Conservation (phyloP, 2,888 invertebrate genomes). For the Dinocampus coccinellae region DNA sequence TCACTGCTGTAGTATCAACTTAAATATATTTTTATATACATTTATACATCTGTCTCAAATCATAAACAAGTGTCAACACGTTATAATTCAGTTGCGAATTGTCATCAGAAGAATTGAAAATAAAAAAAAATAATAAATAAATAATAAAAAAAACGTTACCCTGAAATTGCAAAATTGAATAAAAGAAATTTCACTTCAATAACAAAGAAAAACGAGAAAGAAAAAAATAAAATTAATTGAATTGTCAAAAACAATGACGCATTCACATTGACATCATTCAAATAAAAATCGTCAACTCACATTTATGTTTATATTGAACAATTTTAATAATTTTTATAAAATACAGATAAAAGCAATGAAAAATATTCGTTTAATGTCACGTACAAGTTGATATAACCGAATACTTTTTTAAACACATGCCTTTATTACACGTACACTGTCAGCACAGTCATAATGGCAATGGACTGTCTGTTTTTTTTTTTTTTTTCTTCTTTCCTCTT, state of each 20-base stretch:
- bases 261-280: not conserved
- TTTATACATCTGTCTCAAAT: no score
- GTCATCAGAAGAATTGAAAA: no score
- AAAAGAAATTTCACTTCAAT: no score
- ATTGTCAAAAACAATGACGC: not conserved
- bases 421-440: not conserved
- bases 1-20: no score
- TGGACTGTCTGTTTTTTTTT: conserved; percentile 6
- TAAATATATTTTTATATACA: no score
- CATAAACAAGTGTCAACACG: no score
- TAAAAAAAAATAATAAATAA: no score
- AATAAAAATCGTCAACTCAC: not conserved
- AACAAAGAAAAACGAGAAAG: not conserved
- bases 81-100: no score
- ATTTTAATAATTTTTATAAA: not conserved
- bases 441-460: conserved; percentile 19
- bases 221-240: not conserved
- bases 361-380: not conserved
- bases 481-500: not conserved
- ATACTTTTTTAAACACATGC: conserved; percentile 16
- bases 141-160: no score
- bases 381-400: conserved; percentile 19
- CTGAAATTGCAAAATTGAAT: no score
- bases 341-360: not conserved
- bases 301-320: not conserved